phyloP scores from a whole-genome alignment of 2,113 vertebrate species.

The Thinocorus orbignyianus region DNA sequence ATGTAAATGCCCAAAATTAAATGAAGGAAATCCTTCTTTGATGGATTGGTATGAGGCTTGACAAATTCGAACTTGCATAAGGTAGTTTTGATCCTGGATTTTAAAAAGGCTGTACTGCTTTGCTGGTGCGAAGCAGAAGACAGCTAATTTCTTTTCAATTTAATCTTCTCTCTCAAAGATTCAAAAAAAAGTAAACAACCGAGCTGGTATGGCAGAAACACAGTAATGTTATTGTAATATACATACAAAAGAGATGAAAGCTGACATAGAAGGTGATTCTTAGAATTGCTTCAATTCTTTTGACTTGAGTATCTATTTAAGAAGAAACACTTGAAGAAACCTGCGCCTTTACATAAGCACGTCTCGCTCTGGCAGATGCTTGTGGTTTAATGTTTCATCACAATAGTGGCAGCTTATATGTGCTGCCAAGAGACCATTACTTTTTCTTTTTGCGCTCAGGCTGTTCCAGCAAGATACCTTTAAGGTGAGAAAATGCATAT shows the following conservation, averaged over 20 bases:
- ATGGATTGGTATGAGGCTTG: not conserved
- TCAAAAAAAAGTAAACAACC: not conserved
- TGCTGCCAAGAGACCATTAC: slow-evolving; percentile 2
- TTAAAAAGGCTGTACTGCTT: not conserved
- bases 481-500: slow-evolving; percentile 40
- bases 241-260: not conserved
- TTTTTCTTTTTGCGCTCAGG: not conserved
- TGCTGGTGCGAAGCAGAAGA: not conserved
- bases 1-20: slow-evolving; percentile 23
- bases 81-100: slow-evolving; percentile 10
- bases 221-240: not conserved
- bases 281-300: not conserved
- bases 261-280: not conserved
- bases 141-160: not conserved
- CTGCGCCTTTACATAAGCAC: not conserved
- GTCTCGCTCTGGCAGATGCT: not conserved
- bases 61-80: not conserved
- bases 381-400: slow-evolving; percentile 28
- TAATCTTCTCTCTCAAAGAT: not conserved
- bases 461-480: slow-evolving; percentile 18
- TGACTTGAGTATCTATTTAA: not conserved
- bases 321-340: not conserved
- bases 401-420: not conserved
- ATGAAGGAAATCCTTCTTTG: slow-evolving; percentile 20
- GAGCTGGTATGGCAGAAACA: not conserved